Percentiles rank a stretch among this genome's conserved stretches.
These are phyloP conservation scores for Pithys albifrons DNA, from an alignment of 2,113 vertebrate genomes.

Conservation along the genomic window DNA sequence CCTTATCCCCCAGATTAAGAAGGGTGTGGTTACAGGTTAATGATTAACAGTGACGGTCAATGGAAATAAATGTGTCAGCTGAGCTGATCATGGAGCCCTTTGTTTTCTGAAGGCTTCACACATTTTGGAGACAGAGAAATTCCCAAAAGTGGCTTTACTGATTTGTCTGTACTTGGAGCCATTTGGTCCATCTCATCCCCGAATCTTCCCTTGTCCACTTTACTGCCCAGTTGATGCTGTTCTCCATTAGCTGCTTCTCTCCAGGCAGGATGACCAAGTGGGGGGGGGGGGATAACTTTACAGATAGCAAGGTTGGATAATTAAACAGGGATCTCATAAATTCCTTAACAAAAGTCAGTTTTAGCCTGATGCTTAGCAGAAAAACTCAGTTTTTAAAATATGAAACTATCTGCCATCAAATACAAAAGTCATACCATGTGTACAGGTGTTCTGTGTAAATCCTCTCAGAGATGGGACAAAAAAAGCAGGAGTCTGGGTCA, in stretches of 20 bases:
- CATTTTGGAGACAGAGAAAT: background rate
- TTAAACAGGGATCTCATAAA: background rate
- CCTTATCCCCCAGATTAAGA: background rate
- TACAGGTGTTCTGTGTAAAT: background rate
- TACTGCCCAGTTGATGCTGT: background rate
- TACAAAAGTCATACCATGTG: accelerated
- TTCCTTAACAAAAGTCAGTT: background rate
- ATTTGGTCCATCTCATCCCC: background rate
- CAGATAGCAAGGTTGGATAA: background rate
- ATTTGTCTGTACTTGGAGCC: background rate
- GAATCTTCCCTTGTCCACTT: background rate
- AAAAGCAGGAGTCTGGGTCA: background rate
- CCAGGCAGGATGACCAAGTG: background rate
- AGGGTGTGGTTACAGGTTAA: background rate
- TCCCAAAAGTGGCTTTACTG: background rate
- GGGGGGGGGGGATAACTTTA: background rate
- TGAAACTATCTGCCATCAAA: background rate
- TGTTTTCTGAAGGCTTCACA: background rate
- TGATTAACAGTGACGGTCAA: background rate
- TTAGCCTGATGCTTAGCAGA: background rate
- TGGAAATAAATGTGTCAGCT: background rate
- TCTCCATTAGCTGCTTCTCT: background rate
- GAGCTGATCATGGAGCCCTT: background rate
- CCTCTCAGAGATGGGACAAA: background rate
- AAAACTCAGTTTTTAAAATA: accelerated